These are phyloP conservation scores for Olivierus martensii DNA, from an alignment of 1,140 invertebrate genomes.

Conservation along the genomic window DNA sequence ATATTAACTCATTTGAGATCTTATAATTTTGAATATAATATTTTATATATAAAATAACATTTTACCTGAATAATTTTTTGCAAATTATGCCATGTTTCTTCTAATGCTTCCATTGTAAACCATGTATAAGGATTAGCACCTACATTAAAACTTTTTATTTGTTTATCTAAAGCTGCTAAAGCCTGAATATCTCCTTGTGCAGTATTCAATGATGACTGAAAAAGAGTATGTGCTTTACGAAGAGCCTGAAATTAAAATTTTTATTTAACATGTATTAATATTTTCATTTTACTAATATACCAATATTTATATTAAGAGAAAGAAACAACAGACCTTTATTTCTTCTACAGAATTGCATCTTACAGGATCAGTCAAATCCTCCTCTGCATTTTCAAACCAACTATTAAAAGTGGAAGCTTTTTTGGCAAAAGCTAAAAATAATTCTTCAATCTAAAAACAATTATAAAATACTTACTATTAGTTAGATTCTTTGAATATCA, in stretches of 20 bases:
- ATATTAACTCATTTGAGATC: no score
- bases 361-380: constrained; percentile 88
- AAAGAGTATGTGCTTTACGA: constrained; percentile 92
- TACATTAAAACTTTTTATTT: constrained; percentile 98
- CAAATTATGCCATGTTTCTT: constrained; percentile 97
- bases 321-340: constrained; percentile 37
- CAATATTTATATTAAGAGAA: background rate
- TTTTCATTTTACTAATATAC: background rate
- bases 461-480: no score
- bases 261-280: background rate
- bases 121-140: constrained; percentile 99
- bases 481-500: constrained; percentile 98
- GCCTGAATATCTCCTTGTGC: constrained; percentile 96
- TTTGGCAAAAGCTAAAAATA: constrained; percentile 72
- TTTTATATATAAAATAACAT: no score
- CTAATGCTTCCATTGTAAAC: constrained; percentile 99
- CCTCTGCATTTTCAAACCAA: constrained; percentile 99
- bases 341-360: constrained; percentile 75
- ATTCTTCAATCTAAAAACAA: background rate
- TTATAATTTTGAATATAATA: no score
- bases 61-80: constrained; percentile 87
- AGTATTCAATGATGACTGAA: constrained; percentile 87
- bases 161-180: constrained; percentile 83
- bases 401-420: constrained; percentile 98
- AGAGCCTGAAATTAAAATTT: constrained; percentile 45